A percentile compares a stretch with the other conserved stretches of the same genome.
These are phyloP conservation scores for Lumbricus terrestris DNA, from an alignment of 2,888 invertebrate species.

Conservation along the genomic window DNA sequence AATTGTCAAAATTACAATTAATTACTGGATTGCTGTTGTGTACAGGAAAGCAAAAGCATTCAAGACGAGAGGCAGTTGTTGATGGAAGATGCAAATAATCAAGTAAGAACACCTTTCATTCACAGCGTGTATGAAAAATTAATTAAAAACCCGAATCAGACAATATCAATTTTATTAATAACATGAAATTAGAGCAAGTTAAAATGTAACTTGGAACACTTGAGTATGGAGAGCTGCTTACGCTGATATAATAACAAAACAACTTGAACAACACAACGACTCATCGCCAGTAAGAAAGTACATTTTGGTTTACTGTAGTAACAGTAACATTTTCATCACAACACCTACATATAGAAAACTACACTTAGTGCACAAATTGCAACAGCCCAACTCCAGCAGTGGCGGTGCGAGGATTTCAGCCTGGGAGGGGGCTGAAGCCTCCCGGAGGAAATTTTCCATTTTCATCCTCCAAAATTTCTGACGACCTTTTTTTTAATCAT, in stretches of 20 bases:
- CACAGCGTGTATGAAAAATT: background rate
- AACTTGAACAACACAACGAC: background rate
- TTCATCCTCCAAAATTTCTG: too few species aligned
- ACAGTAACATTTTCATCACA: background rate
- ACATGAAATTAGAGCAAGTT: background rate
- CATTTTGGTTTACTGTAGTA: background rate
- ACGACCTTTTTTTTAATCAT: too few species aligned
- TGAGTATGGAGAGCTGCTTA: background rate
- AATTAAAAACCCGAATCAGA: background rate
- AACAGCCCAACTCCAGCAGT: too few species aligned
- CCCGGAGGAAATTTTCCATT: too few species aligned
- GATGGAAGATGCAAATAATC: background rate
- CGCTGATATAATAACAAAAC: background rate
- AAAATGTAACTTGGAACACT: background rate
- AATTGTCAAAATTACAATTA: background rate
- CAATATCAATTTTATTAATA: constrained; percentile 3
- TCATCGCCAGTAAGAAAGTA: background rate
- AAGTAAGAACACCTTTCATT: background rate
- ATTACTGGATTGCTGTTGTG: background rate
- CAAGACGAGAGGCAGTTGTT: background rate
- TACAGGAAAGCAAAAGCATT: background rate
- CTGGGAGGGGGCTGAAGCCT: too few species aligned
- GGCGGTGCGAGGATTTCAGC: too few species aligned
- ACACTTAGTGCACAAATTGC: background rate
- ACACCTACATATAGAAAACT: background rate